Evolutionary conservation across 1,140 invertebrate genomes (phyloP).

Genomic region (Drosophila sturtevanti): DNA sequence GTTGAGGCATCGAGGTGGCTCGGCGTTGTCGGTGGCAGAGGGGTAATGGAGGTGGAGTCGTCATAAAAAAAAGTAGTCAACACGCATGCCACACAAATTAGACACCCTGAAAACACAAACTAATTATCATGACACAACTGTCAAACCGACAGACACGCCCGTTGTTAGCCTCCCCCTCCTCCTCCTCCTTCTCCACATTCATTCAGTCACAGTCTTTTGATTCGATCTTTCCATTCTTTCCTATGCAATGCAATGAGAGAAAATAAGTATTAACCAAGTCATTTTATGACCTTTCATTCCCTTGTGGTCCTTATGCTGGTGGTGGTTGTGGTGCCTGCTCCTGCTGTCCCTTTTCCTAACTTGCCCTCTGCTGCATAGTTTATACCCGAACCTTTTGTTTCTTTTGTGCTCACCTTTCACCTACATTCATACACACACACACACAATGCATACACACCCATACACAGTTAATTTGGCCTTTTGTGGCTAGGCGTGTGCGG

Average conservation of each 20-base stretch:
- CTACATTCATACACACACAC: conserved; percentile 31
- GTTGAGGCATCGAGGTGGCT: conserved; percentile 16
- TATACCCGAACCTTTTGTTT: conserved; percentile 21
- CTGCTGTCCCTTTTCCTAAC: conserved; percentile 13
- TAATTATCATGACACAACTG: conserved; percentile 80
- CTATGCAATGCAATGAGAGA: conserved; percentile 25
- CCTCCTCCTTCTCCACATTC: conserved; percentile 17
- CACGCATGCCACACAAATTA: conserved; percentile 61
- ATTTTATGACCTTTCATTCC: conserved; percentile 51
- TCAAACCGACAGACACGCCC: conserved; percentile 65
- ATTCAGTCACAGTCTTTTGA: neutral
- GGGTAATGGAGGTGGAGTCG: neutral
- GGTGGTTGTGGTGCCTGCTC: no score
- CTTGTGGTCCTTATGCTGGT: neutral
- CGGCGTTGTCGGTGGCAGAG: no score
- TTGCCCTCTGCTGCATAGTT: neutral
- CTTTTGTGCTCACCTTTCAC: conserved; percentile 55
- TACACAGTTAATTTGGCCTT: conserved; percentile 52
- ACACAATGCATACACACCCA: conserved; percentile 15
- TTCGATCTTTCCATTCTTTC: neutral
- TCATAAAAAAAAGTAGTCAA: conserved; percentile 62
- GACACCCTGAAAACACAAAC: conserved; percentile 36
- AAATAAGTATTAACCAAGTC: conserved; percentile 37
- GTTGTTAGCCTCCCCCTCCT: conserved; percentile 37
- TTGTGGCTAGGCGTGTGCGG: conserved; percentile 72